These are phyloP conservation scores for Emmelina monodactyla DNA, from an alignment of 2,888 invertebrate genomes.

Conservation along the genomic window DNA sequence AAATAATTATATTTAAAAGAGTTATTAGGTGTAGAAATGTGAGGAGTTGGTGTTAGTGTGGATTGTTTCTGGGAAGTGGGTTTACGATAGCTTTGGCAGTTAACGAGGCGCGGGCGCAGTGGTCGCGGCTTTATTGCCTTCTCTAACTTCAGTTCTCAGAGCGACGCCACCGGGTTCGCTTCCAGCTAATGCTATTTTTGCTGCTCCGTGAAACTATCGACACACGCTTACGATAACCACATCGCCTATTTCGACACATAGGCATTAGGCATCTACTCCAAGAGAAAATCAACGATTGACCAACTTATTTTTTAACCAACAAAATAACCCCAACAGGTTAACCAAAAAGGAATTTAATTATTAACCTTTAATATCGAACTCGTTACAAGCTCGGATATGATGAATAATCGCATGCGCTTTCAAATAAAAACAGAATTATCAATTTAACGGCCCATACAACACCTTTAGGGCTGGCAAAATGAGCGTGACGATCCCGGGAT, in stretches of 20 bases:
- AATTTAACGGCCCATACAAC: not conserved
- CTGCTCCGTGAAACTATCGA: slow-evolving; percentile 44
- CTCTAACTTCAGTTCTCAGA: slow-evolving; percentile 57
- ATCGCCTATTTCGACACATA: too few species aligned
- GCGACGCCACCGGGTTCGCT: slow-evolving; percentile 42
- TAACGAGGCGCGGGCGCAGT: slow-evolving; percentile 46
- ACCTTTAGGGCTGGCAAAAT: slow-evolving; percentile 23
- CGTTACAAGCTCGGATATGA: slow-evolving; percentile 23
- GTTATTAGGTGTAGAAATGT: slow-evolving; percentile 13
- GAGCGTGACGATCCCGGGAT: slow-evolving; percentile 45
- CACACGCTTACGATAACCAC: slow-evolving; percentile 33
- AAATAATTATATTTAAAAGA: too few species aligned
- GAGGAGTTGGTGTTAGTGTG: slow-evolving; percentile 21
- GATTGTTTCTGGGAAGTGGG: slow-evolving; percentile 50
- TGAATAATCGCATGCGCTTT: not conserved
- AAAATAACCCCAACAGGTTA: too few species aligned
- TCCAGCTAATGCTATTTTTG: slow-evolving; percentile 56
- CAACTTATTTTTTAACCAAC: too few species aligned
- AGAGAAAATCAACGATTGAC: too few species aligned
- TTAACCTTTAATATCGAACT: not conserved
- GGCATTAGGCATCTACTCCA: too few species aligned
- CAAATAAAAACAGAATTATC: not conserved
- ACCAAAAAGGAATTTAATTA: too few species aligned
- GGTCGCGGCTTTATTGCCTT: slow-evolving; percentile 28
- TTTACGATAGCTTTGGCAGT: slow-evolving; percentile 49